A percentile compares a stretch with the other conserved stretches of the same genome.
Conservation (phyloP, 2,888 invertebrate species). For the Sylvicola fuscatus region DNA sequence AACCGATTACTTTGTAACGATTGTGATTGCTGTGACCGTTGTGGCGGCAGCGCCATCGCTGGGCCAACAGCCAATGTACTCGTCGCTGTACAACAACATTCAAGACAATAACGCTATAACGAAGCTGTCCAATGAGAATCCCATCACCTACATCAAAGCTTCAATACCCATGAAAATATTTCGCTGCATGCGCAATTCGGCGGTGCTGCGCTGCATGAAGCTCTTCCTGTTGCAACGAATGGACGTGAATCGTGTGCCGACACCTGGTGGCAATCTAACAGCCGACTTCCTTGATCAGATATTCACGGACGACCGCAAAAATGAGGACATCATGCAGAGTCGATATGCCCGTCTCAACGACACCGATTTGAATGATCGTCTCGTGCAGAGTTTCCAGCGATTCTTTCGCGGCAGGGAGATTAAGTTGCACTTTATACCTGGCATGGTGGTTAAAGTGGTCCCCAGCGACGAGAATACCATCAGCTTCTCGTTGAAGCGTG, state of each 20-base stretch:
- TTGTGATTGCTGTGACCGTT: no score
- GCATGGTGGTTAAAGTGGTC: slow-evolving; percentile 28
- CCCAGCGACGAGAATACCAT: slow-evolving; percentile 30
- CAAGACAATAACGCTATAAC: no score
- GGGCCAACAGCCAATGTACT: neutral
- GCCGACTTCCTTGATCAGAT: slow-evolving; percentile 22
- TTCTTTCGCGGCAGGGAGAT: slow-evolving; percentile 30
- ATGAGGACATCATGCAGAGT: slow-evolving; percentile 8
- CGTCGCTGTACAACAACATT: neutral
- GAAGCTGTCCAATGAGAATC: slow-evolving; percentile 4
- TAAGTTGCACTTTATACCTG: slow-evolving; percentile 29
- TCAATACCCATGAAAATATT: slow-evolving; percentile 22
- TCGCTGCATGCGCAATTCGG: slow-evolving; percentile 21
- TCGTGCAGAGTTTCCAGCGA: slow-evolving; percentile 28
- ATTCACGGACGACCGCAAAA: slow-evolving; percentile 12
- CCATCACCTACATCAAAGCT: slow-evolving; percentile 18
- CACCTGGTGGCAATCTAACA: slow-evolving; percentile 8
- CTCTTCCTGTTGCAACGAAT: slow-evolving; percentile 34
- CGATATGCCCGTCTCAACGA: slow-evolving; percentile 17
- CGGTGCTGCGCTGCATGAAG: slow-evolving; percentile 31
- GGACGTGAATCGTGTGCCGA: slow-evolving; percentile 13
- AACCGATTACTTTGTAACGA: no score
- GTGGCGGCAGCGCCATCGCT: no score
- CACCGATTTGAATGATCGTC: slow-evolving; percentile 28
- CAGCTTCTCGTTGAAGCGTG: slow-evolving; percentile 28